phyloP scores from a whole-genome alignment of 2,797 vertebrate genomes.

The Amazonetta brasiliensis region DNA sequence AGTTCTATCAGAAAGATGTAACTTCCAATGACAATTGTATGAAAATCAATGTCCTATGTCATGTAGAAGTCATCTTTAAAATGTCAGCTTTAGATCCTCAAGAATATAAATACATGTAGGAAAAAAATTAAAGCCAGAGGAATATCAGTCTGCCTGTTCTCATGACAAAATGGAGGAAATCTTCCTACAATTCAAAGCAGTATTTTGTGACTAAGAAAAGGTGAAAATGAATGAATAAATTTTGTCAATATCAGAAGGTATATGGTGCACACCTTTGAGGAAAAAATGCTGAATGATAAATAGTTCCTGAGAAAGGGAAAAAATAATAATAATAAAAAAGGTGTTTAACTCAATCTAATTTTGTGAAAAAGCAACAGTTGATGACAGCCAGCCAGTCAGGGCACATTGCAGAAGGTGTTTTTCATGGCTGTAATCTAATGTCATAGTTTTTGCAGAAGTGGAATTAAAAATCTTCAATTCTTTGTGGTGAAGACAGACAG shows the following conservation, averaged over 20 bases:
- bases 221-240: neutral
- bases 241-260: neutral
- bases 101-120: too few species aligned
- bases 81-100: neutral
- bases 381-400: conserved; percentile 55
- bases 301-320: neutral
- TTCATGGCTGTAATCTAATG: conserved; percentile 60
- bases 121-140: neutral
- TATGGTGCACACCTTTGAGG: neutral
- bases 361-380: neutral
- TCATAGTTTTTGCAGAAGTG: conserved; percentile 53
- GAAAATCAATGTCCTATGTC: neutral
- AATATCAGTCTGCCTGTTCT: neutral
- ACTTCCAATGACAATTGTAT: neutral
- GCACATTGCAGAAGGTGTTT: conserved; percentile 57
- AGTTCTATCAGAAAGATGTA: neutral
- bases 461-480: conserved; percentile 53
- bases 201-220: neutral
- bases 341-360: neutral
- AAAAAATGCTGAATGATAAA: neutral
- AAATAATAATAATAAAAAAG: neutral
- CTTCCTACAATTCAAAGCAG: neutral
- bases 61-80: neutral
- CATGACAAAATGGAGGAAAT: accelerated
- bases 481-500: conserved; percentile 75